These are phyloP conservation scores for Ashinkailepas kermadecensis DNA, from an alignment of 2,888 invertebrate species.

Conservation along the genomic window DNA sequence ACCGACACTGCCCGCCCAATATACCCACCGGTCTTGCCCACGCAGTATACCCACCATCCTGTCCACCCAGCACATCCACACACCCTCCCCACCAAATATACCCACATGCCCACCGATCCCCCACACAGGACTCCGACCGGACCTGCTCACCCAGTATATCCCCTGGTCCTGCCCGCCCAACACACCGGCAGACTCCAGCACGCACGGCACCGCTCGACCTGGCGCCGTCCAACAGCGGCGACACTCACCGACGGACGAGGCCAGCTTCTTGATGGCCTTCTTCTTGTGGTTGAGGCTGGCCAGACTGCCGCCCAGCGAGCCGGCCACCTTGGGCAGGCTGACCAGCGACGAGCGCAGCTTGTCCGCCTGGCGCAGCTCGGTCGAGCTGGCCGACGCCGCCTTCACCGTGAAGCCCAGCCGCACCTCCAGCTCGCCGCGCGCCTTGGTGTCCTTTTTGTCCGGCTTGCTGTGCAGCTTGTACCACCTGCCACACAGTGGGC, in stretches of 20 bases:
- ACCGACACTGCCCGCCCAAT: too few species aligned
- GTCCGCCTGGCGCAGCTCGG: too few species aligned
- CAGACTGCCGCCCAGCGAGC: conserved; percentile 3
- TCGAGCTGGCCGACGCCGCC: conserved; percentile 45
- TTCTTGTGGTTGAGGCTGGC: conserved; percentile 13
- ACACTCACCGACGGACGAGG: not conserved
- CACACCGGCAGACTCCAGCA: too few species aligned
- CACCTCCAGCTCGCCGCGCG: conserved; percentile 78
- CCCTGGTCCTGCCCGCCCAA: too few species aligned
- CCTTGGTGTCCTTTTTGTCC: conserved; percentile 54
- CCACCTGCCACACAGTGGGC: conserved; percentile 43
- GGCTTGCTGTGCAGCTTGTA: conserved; percentile 64
- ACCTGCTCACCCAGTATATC: too few species aligned
- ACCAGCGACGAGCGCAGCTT: not conserved
- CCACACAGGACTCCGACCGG: too few species aligned
- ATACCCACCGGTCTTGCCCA: too few species aligned
- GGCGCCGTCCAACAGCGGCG: not conserved
- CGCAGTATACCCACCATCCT: too few species aligned
- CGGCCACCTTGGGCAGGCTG: not conserved
- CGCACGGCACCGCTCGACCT: too few species aligned
- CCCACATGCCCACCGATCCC: too few species aligned
- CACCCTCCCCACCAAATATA: too few species aligned
- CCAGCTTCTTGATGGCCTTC: conserved; percentile 11
- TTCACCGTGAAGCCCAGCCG: conserved; percentile 78
- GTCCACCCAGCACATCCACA: too few species aligned